These are phyloP conservation scores for Hylia prasina DNA, from an alignment of 2,113 vertebrate species.

Conservation along the genomic window DNA sequence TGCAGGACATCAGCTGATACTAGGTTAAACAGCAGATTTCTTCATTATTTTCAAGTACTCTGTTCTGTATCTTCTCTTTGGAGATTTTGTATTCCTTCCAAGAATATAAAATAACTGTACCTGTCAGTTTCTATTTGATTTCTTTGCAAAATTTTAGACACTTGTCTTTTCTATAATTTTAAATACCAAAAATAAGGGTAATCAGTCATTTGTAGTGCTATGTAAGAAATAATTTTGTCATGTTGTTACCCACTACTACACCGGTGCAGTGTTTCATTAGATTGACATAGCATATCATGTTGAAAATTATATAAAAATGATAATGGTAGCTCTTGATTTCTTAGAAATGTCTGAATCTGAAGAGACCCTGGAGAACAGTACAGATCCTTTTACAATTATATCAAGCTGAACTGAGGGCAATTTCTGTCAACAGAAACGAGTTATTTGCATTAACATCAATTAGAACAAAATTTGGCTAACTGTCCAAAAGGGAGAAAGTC, in stretches of 20 bases:
- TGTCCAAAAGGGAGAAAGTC: background rate
- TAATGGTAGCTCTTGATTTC: background rate
- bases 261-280: background rate
- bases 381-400: background rate
- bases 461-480: background rate
- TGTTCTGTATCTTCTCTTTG: background rate
- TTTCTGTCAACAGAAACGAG: background rate
- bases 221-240: background rate
- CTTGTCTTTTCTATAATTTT: background rate
- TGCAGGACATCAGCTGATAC: constrained; percentile 40
- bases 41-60: constrained; percentile 7
- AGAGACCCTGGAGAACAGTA: background rate
- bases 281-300: background rate
- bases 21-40: constrained; percentile 23
- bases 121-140: constrained; percentile 8
- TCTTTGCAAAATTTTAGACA: background rate
- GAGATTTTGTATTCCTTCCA: constrained; percentile 18
- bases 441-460: background rate
- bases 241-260: background rate
- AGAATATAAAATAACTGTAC: constrained; percentile 36
- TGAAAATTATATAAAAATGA: background rate
- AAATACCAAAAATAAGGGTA: background rate
- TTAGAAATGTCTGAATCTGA: background rate
- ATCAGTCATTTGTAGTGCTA: background rate
- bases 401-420: background rate